Conservation (phyloP, 2,797 vertebrate species). For the Thaleichthys pacificus region DNA sequence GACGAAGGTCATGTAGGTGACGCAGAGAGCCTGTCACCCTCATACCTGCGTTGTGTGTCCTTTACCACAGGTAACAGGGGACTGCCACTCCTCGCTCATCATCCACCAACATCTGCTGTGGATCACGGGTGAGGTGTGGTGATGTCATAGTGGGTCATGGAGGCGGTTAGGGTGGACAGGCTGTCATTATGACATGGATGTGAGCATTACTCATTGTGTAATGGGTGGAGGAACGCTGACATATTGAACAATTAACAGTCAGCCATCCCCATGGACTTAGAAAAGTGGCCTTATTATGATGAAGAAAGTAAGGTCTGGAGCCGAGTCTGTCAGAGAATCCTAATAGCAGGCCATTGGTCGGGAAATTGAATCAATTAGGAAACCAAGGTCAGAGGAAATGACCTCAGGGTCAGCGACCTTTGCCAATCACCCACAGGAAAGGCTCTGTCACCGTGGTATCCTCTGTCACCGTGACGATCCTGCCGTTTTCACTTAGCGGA, state of each 20-base stretch:
- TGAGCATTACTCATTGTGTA: conserved; percentile 24
- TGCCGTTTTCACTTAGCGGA: conserved; percentile 8
- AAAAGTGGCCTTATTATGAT: conserved; percentile 28
- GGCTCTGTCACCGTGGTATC: conserved; percentile 49
- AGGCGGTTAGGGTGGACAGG: not conserved
- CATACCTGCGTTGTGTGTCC: conserved; percentile 15
- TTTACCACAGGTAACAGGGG: conserved; percentile 22
- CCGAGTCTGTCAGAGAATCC: conserved; percentile 56
- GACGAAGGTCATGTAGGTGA: no score
- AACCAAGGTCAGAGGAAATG: conserved; percentile 75
- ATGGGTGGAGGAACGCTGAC: conserved; percentile 23
- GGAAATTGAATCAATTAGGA: conserved; percentile 80
- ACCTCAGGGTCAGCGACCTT: conserved; percentile 67
- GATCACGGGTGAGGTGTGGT: conserved; percentile 10
- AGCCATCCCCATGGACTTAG: not conserved
- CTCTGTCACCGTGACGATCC: conserved; percentile 34
- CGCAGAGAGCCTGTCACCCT: no score
- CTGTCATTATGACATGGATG: not conserved
- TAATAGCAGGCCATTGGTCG: conserved; percentile 67
- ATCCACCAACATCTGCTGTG: conserved; percentile 34
- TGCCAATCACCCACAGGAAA: conserved; percentile 58
- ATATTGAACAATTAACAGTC: not conserved
- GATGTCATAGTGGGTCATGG: not conserved
- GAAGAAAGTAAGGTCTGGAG: conserved; percentile 26
- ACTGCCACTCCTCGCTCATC: not conserved